Evolutionary conservation across 2,113 vertebrate genomes (phyloP), one percentile per base, ranked within the genome.

Genomic region (Phaetusa simplex): DNA sequence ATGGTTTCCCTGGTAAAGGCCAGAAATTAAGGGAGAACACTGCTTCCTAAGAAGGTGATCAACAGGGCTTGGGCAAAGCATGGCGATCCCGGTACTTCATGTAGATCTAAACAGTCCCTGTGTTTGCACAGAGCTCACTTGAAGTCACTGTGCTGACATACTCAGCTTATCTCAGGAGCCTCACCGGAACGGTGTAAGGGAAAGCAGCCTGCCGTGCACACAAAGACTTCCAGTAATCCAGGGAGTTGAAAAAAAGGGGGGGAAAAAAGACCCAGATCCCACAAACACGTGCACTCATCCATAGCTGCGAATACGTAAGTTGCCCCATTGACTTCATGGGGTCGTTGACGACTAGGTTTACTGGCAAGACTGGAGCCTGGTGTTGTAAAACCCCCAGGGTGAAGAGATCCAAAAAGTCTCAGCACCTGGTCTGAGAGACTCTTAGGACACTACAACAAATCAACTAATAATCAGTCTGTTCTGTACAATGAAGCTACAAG

Each of bases 311-410:
- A n/a, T 15, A 8, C 6, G 0, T 45, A 14, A n/a, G 42, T 20
- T 66, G 32, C 5, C n/a, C 24, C 27, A 6, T 8, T 19, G 67
- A 36, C 15, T 77, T 55, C 6, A 4, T 4, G 14, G 24, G 29
- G 8, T 5, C 59, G 26, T 36, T 61, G 17, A 17, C 45, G 64
- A 1, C 17, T 5, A 3, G 24, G 19, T 40, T 77, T 34, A 22
- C 64, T 42, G 92, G 27, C 45, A 82, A 71, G 42, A 12, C 77
- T 22, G 43, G 21, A 52, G 21, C 12, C 36, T 82, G 47, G 22
- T 15, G 8, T 5, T 8, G 18, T 29, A 80, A 74, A 36, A 1
- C 3, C 14, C 5, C 8, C 13, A 11, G 11, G 62, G 0, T 13
- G 15, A 88, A 83, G 32, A 50, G 45, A 56, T 26, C 21, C 3